Evolutionary conservation across 2,113 vertebrate genomes (phyloP), one percentile per base, ranked within the genome.

Genomic region (Australoheros scitulus): DNA sequence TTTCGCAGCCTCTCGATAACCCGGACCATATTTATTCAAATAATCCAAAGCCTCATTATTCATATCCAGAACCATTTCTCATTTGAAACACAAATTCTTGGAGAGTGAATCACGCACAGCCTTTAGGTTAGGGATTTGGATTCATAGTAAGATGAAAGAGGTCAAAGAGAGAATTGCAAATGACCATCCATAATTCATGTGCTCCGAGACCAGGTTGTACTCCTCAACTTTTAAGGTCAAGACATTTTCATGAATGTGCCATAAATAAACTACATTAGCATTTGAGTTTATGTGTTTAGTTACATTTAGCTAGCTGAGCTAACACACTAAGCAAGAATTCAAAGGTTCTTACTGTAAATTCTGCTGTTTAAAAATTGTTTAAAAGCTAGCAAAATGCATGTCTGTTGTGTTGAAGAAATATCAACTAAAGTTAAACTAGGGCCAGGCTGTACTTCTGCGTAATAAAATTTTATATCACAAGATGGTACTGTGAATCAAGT

Each of bases 1-100:
- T 56, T 3, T 7, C 9, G 20, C 14, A 56, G 3, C 70, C 7
- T 38, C 56, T 63, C 43, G 57, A 24, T 70, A 63, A 63, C 74
- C 7, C 50, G 34, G 36, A n/a, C 5, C 32, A 55, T 11, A 63
- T 81, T 59, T 50, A 83, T 72, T 76, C 57, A 83, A 79, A 81
- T 61, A 60, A 77, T 70, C 38, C 57, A 17, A 41, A 76, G 4
- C 20, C 24, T 75, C 34, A 85, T 85, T 80, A 47, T 56, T 82
- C 36, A 64, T 24, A 64, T 50, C n/a, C 14, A 22, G 60, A 87
- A 59, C 24, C 15, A 18, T 29, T 6, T 76, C 79, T 84, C 68
- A 84, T 87, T 87, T 52, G 24, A 87, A 91, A 82, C 32, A 82
- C 84, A 80, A 86, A 86, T 86, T 32, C 15, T 29, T 7, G 5